Conservation (phyloP, 2,797 vertebrate genomes). For the Cottoperca gobio region DNA sequence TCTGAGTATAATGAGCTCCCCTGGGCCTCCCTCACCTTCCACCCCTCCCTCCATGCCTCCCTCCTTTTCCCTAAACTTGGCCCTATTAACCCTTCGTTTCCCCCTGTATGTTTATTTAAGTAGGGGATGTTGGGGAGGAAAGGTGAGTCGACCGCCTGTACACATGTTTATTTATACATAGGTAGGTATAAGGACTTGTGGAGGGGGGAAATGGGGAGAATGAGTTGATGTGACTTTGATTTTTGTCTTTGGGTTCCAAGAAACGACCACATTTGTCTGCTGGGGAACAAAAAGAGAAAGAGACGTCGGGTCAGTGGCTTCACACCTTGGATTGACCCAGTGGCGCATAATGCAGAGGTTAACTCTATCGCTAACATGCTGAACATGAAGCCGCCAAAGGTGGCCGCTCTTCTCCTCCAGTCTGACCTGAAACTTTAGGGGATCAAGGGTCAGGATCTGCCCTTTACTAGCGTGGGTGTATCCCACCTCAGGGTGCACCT, state of each 20-base stretch:
- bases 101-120: conserved; percentile 75
- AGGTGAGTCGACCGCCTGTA: conserved; percentile 67
- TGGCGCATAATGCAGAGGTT: conserved; percentile 40
- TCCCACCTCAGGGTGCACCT: conserved; percentile 36
- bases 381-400: conserved; percentile 17
- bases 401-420: conserved; percentile 28
- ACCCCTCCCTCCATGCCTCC: conserved; percentile 50
- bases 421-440: conserved; percentile 12
- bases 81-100: conserved; percentile 78
- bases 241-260: conserved; percentile 12
- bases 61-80: conserved; percentile 74
- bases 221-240: conserved; percentile 24
- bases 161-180: conserved; percentile 73
- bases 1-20: conserved; percentile 81
- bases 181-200: conserved; percentile 32
- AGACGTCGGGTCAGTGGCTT: conserved; percentile 64
- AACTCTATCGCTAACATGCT: conserved; percentile 19
- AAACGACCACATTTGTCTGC: conserved; percentile 11
- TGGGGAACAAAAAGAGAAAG: conserved; percentile 24
- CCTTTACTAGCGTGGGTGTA: conserved; percentile 45
- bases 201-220: conserved; percentile 40
- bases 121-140: conserved; percentile 53
- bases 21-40: conserved; percentile 66
- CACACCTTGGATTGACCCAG: conserved; percentile 62
- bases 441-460: conserved; percentile 55